Evolutionary conservation across 2,113 vertebrate genomes (phyloP).

Genomic region (Eulacestoma nigropectus): DNA sequence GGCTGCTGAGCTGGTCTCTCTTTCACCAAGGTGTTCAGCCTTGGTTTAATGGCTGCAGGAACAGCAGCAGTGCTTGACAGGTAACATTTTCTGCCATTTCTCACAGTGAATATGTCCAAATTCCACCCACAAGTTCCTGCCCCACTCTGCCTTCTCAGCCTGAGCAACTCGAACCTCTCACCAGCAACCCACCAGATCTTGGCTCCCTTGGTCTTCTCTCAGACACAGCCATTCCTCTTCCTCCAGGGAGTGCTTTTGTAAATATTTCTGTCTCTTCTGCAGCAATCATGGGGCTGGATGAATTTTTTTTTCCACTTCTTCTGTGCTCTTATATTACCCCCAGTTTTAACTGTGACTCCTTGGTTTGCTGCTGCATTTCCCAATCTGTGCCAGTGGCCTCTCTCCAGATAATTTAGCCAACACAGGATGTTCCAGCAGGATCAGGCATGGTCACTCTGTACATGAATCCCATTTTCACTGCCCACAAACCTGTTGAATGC

Average conservation of each 20-base stretch:
- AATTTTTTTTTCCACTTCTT: neutral
- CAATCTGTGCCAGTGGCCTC: neutral
- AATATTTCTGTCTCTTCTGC: neutral
- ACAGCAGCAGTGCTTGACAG: neutral
- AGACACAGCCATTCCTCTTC: neutral
- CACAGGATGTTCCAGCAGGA: neutral
- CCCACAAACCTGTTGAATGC: neutral
- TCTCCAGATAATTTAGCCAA: neutral
- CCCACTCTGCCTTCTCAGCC: neutral
- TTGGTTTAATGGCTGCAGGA: neutral
- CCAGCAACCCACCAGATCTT: neutral
- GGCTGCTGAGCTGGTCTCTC: neutral
- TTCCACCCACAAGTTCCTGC: neutral
- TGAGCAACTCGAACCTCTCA: neutral
- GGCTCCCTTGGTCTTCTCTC: neutral
- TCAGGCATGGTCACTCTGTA: neutral
- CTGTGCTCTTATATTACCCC: neutral
- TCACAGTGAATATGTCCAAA: rapidly evolving
- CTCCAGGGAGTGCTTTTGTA: neutral
- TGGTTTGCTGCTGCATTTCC: neutral
- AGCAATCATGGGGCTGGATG: neutral
- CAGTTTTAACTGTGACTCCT: neutral
- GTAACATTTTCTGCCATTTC: neutral
- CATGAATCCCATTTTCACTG: neutral
- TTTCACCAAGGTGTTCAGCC: neutral